phyloP scores from a whole-genome alignment of 1,140 invertebrate species.

The Euglossa dilemma region DNA sequence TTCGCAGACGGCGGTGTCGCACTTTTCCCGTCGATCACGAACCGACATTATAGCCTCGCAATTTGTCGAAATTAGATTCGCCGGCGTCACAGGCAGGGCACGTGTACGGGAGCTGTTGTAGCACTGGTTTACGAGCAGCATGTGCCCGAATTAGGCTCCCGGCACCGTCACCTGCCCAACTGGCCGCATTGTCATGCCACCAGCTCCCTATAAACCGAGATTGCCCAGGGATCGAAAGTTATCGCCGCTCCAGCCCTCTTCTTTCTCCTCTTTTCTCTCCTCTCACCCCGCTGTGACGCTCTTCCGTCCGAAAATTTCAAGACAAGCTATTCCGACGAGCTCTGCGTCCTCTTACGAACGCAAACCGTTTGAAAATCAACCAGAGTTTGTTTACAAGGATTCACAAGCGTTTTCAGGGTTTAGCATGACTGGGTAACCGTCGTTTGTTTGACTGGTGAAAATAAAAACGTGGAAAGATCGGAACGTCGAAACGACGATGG shows the following conservation, averaged over 20 bases:
- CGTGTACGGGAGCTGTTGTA: slow-evolving; percentile 42
- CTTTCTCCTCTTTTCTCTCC: slow-evolving; percentile 16
- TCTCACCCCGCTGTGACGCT: background rate
- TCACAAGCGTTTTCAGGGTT: too few relatives aligned
- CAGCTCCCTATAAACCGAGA: slow-evolving; percentile 69
- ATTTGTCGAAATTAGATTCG: slow-evolving; percentile 65
- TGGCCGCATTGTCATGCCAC: slow-evolving; percentile 67
- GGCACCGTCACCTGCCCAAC: slow-evolving; percentile 57
- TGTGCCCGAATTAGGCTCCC: slow-evolving; percentile 66
- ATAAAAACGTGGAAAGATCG: too few relatives aligned
- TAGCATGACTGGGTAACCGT: too few relatives aligned
- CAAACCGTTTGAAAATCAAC: too few relatives aligned
- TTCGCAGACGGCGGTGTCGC: background rate
- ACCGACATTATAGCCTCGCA: slow-evolving; percentile 31
- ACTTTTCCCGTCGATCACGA: slow-evolving; percentile 34
- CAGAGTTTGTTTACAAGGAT: too few relatives aligned
- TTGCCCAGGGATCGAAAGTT: slow-evolving; percentile 70
- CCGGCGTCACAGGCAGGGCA: background rate
- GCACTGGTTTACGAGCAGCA: slow-evolving; percentile 64
- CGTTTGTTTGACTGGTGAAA: too few relatives aligned
- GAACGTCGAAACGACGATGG: too few relatives aligned
- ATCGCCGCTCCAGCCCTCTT: slow-evolving; percentile 46
- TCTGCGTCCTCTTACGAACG: too few relatives aligned
- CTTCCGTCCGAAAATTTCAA: too few relatives aligned
- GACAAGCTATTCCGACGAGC: too few relatives aligned